Conservation (phyloP, 2,113 vertebrate genomes). For the Notarius lentiginosus region DNA sequence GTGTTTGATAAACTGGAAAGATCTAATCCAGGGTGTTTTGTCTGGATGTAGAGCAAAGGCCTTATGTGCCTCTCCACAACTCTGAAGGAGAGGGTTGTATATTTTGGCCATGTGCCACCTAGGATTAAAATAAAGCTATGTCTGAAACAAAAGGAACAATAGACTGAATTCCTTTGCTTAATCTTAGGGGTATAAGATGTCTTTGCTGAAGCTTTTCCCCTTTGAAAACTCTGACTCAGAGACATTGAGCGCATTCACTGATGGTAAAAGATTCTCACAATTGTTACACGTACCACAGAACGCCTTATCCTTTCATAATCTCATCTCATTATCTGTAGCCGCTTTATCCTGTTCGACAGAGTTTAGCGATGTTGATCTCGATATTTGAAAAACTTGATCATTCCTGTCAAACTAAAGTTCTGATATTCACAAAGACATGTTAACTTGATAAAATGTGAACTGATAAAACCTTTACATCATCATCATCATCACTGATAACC, state of each 20-base stretch:
- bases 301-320: neutral
- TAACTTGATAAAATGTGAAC: neutral
- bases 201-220: neutral
- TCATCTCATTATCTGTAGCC: too few relatives aligned
- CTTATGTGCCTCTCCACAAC: constrained; percentile 39
- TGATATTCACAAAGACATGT: neutral
- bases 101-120: constrained; percentile 54
- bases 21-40: constrained; percentile 26
- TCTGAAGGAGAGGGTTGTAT: constrained; percentile 46
- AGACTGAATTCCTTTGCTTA: constrained; percentile 7
- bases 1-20: constrained; percentile 33
- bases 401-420: neutral
- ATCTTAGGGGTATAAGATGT: neutral
- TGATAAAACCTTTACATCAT: neutral
- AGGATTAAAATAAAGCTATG: constrained; percentile 55
- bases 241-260: neutral
- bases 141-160: constrained; percentile 39
- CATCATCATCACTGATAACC: neutral
- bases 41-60: constrained; percentile 42
- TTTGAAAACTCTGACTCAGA: neutral
- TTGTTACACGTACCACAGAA: neutral
- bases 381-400: neutral
- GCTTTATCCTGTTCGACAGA: neutral
- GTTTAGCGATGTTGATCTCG: neutral
- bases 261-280: neutral